Evolutionary conservation across 2,888 invertebrate genomes (phyloP), one percentile per base, ranked within the genome.

Genomic region (Yponomeuta sedellus): DNA sequence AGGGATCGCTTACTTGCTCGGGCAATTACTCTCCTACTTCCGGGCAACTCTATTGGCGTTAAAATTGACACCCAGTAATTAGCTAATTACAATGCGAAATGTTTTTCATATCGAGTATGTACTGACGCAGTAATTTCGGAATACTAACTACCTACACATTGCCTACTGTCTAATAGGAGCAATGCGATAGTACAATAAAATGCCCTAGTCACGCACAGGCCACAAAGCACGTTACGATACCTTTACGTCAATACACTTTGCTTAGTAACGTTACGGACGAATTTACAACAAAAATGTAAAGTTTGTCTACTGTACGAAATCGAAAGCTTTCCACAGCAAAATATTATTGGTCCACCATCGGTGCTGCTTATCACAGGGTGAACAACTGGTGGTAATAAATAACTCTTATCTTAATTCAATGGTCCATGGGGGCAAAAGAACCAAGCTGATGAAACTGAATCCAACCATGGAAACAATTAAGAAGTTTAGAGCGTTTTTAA

Each of bases 11-110:
- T 86, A 86, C 34, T 34, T 34, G 8, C 10, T 25, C 88, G 82
- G 78, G 78, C 83, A 86, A 88, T 89, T 88, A 89, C 80, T 52
- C 16, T 34, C 71, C 71, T 69, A 74, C 80, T 86, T 89, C 88
- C 88, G 87, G 84, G 22, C 20, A 10, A 61, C 40, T 57, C 65
- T 25, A 5, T 59, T 58, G 8, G 59, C 59, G 25, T 20, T 52
- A 25, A 44, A 61, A 61, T 61, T 76, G 77, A 80, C 78, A 77
- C 78, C 77, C 72, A 68, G 12, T 11, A 25, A 59, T 59, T 59
- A 59, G 59, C 59, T 25, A 59, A 59, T 12, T 59, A 20, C 59
- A 66, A 67, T 52, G 22, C 44, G 44, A 61, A 61, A 61, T 61
- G 44, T 44, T 66, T 20, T 40, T 61, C 20, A 61, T 66, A 40